Evolutionary conservation across 1,140 invertebrate genomes (phyloP), one percentile per base, ranked within the genome.

Genomic region (Agrypnia vestita): DNA sequence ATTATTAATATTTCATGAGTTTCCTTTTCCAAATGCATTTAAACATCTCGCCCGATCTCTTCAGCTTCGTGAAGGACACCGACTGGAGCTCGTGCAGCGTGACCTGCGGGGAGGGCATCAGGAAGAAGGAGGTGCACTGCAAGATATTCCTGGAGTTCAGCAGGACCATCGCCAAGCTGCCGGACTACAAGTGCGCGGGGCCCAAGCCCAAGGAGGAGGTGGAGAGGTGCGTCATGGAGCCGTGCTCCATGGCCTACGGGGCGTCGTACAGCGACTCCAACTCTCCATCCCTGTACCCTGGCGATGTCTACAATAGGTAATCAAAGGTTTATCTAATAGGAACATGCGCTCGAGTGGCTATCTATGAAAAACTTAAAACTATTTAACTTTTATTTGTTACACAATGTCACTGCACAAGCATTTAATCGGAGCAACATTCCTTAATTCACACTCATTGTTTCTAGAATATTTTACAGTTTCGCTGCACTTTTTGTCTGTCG

Each of bases 121-220:
- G 94, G 11, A 94, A 93, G 76, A 91, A 96, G 7, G 91, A 93
- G 83, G 96, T 97, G 0, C 92, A 94, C 77, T 99, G 97, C 88
- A 97, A 97, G 90, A 97, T 98, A 82, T 97, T 96, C 87, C 89
- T 99, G 56, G 96, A 97, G 87, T 97, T 97, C 85, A 96, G 95
- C 59, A 90, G 93, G 76, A 97, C 95, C 0, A 93, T 96, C 53
- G 96, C 95, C 0, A 94, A 93, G 82, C 87, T 98, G 11, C 96
- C 97, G 0, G 96, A 98, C 83, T 91, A 91, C n/a, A 93, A 98
- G 83, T 99, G 97, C 85, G 91, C 94, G 69, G 96, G 96, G 0
- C 91, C 92, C 0, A 97, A 96, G 84, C 97, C 97, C 0, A 84
- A 91, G 0, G 94, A 95, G 84, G 94, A 95, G 83, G 93, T 92